These are phyloP conservation scores for Tamandua tetradactyla DNA, from an alignment of 2,797 vertebrate species.

Conservation along the genomic window DNA sequence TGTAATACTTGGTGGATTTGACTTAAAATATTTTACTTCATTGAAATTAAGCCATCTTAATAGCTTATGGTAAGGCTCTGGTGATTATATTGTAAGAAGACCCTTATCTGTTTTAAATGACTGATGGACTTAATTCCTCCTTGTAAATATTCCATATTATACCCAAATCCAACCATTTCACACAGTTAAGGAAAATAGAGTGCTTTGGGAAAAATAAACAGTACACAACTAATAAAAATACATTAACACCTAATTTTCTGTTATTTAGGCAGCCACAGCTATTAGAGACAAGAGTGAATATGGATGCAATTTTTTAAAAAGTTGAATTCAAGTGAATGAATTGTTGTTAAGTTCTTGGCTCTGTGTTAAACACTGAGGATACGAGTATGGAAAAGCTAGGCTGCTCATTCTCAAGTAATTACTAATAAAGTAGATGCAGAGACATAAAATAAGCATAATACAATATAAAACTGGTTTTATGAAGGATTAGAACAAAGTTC, in stretches of 20 bases:
- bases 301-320: background rate
- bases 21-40: slow-evolving; percentile 64
- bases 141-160: slow-evolving; percentile 18
- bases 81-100: slow-evolving; percentile 32
- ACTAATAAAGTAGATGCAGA: background rate
- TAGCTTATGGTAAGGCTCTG: background rate
- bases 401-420: background rate
- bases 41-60: slow-evolving; percentile 52
- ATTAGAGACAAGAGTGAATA: background rate
- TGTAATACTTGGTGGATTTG: slow-evolving; percentile 30
- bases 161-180: slow-evolving; percentile 13
- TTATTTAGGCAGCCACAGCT: background rate
- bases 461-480: background rate
- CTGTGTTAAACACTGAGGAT: background rate
- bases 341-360: background rate
- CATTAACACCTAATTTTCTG: background rate
- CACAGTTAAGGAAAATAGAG: slow-evolving; percentile 42
- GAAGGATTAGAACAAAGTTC: background rate
- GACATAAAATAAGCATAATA: background rate
- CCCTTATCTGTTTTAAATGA: slow-evolving; percentile 42
- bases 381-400: background rate
- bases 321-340: background rate
- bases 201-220: background rate
- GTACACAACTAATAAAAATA: slow-evolving; percentile 22
- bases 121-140: slow-evolving; percentile 37